These are phyloP conservation scores for Adelges cooleyi DNA, from an alignment of 1,140 invertebrate genomes.

Conservation along the genomic window DNA sequence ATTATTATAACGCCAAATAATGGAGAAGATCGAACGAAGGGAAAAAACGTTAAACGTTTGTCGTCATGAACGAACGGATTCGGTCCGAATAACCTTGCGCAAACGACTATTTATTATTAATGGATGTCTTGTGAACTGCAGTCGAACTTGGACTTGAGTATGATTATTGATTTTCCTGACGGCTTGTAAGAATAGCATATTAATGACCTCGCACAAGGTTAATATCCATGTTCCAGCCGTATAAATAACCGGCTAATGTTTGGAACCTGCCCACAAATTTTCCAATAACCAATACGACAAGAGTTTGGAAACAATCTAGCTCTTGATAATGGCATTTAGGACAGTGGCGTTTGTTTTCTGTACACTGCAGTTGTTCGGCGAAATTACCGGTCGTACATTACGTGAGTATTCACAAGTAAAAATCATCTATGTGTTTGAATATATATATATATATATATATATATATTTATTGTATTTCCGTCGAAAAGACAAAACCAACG, in stretches of 20 bases:
- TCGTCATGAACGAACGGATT: too few relatives aligned
- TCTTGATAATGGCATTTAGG: not conserved
- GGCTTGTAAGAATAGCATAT: not conserved
- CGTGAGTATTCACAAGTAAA: not conserved
- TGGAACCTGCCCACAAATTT: not conserved
- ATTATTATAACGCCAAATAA: too few relatives aligned
- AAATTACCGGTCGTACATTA: not conserved
- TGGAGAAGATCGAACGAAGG: too few relatives aligned
- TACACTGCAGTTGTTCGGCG: not conserved
- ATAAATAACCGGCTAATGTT: not conserved
- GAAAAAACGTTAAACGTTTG: too few relatives aligned
- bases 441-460: too few relatives aligned
- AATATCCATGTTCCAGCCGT: not conserved
- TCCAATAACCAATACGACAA: not conserved
- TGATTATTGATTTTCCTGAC: not conserved
- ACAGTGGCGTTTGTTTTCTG: not conserved
- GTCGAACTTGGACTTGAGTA: not conserved
- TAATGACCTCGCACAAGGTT: slow-evolving; percentile 4
- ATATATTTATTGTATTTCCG: too few relatives aligned
- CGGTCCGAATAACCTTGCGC: too few relatives aligned
- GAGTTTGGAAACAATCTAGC: not conserved
- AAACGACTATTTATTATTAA: too few relatives aligned
- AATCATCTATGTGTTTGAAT: not conserved
- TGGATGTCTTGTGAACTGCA: not conserved
- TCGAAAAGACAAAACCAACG: too few relatives aligned